Evolutionary conservation across 2,113 vertebrate species (phyloP).

Genomic region (Chitala chitala): DNA sequence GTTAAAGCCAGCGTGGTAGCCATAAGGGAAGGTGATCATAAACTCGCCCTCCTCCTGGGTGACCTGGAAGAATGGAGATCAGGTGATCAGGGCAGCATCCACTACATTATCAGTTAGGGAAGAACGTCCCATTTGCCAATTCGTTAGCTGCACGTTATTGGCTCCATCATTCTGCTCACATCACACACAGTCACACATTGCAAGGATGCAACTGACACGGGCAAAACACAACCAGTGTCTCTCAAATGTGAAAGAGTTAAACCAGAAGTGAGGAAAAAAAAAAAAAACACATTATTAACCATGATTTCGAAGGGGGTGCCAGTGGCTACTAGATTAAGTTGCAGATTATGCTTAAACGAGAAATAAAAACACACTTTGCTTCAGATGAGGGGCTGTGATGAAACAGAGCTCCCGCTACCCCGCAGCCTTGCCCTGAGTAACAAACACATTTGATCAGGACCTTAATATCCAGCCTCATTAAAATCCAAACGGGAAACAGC

Average conservation of each 20-base stretch:
- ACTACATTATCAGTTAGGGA: no score
- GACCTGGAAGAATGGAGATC: slow-evolving; percentile 61
- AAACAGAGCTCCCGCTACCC: slow-evolving; percentile 7
- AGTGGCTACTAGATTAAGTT: slow-evolving; percentile 28
- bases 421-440: not conserved
- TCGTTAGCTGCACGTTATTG: no score
- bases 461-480: slow-evolving; percentile 29
- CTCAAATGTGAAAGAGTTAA: not conserved
- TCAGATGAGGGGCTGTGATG: not conserved
- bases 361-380: slow-evolving; percentile 1
- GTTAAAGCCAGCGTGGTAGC: slow-evolving; percentile 96
- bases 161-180: no score
- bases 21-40: slow-evolving; percentile 93
- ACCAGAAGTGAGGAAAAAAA: not conserved
- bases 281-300: slow-evolving; percentile 8
- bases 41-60: slow-evolving; percentile 96
- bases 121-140: no score
- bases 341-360: slow-evolving; percentile 30
- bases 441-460: not conserved
- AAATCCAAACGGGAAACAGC: slow-evolving; percentile 1
- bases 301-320: slow-evolving; percentile 28
- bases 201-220: no score
- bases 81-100: rapidly evolving
- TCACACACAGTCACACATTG: not conserved
- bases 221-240: not conserved